Base-by-base conservation (phyloP, 2,888 invertebrate species). In the Nezara viridula region DNA sequence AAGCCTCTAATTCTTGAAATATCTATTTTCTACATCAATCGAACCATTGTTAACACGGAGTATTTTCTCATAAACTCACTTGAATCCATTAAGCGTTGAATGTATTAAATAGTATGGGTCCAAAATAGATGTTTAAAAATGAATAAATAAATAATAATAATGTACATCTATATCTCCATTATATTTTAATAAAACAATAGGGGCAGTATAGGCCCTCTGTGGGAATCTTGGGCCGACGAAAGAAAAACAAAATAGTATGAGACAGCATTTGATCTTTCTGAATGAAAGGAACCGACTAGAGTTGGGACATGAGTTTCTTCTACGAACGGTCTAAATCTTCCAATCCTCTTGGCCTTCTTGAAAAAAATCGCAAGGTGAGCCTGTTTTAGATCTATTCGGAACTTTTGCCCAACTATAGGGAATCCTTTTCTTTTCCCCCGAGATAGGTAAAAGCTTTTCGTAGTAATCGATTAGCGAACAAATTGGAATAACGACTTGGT, bases 311-410 rank as follows among this genome's bases (percentile, higher is more conserved):
- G 14, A 16, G 14, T 16, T 5, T 10, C 32, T 10, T 44, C 44
- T 44, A 44, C 44, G 44, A 44, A 7, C 32, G 5, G 16, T 16
- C 32, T 32, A n/a, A 32, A 14, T 12, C 66, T 66, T 66, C 14
- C 32, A 66, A 66, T 66, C 66, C 14, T 66, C 66, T 66, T 16
- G 66, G 32, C 66, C 66, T 66, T 66, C 27, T 4, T 16, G 66
- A 27, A 9, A 66, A 66, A 66, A 66, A 14, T 66, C 66, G 66
- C 66, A 66, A 32, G 66, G 66, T 66, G 66, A 66, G 12, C 66
- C 32, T 6, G 32, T 32, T 16, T 27, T 66, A 16, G 32, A 66
- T 66, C 32, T 32, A 66, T 66, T 66, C 16, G 32, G 32, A 66
- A 66, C 32, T 32, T 16, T 32, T 1, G 66, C 27, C n/a, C 14